phyloP scores from a whole-genome alignment of 2,797 vertebrate species.

The Decapterus maruadsi region DNA sequence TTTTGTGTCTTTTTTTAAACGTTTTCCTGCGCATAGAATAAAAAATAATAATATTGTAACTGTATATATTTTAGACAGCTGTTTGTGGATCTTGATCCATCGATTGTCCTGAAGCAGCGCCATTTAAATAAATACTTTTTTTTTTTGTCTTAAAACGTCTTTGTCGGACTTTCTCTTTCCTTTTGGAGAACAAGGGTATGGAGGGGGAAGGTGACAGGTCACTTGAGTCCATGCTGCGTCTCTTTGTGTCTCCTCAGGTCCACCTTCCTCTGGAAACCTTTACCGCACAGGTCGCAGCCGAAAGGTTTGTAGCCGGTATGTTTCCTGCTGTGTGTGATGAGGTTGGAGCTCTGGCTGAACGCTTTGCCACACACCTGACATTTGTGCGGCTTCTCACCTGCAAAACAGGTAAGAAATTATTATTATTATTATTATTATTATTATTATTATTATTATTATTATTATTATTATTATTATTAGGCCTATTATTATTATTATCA shows the following conservation, averaged over 20 bases:
- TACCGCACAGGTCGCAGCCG: slow-evolving; percentile 95
- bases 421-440: too few relatives aligned
- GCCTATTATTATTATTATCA: too few relatives aligned
- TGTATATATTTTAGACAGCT: slow-evolving; percentile 8
- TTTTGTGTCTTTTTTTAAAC: background rate
- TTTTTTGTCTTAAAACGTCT: background rate
- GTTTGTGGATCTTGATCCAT: slow-evolving; percentile 7
- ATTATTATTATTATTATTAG: too few relatives aligned
- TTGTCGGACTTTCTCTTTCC: slow-evolving; percentile 1
- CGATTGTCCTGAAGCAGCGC: slow-evolving; percentile 16
- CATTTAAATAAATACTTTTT: too few relatives aligned
- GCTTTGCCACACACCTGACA: slow-evolving; percentile 99
- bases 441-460: too few relatives aligned
- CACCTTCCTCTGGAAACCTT: slow-evolving; percentile 98
- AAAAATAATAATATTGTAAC: background rate
- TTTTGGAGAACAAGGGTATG: background rate
- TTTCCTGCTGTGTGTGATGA: slow-evolving; percentile 98
- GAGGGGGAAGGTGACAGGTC: slow-evolving; percentile 34
- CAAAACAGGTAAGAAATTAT: background rate
- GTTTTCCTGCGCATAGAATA: slow-evolving; percentile 20
- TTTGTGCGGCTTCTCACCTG: slow-evolving; percentile 98
- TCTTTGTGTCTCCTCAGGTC: slow-evolving; percentile 97
- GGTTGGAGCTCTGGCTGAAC: slow-evolving; percentile 99
- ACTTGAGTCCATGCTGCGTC: slow-evolving; percentile 96
- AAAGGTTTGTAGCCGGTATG: slow-evolving; percentile 99